Conservation (phyloP, 2,888 invertebrate species). For the Orthosia cruda region DNA sequence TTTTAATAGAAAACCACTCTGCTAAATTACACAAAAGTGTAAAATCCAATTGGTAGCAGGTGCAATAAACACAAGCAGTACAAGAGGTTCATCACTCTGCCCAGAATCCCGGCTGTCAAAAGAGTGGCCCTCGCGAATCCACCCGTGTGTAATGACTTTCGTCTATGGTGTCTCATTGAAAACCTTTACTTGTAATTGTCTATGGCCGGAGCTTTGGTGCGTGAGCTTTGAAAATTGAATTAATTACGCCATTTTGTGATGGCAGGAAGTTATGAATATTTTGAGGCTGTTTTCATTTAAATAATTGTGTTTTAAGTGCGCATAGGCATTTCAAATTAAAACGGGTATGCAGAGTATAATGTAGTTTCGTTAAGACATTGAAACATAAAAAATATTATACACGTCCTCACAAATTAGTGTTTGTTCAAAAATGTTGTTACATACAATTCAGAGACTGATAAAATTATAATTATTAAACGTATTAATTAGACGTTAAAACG, state of each 20-base stretch:
- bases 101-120: slow-evolving; percentile 68
- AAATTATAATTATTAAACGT: slow-evolving; percentile 81
- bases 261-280: slow-evolving; percentile 57
- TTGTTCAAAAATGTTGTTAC: slow-evolving; percentile 67
- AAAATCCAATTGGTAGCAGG: slow-evolving; percentile 64
- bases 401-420: slow-evolving; percentile 64
- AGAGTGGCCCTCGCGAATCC: slow-evolving; percentile 86
- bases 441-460: slow-evolving; percentile 69
- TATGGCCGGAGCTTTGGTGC: slow-evolving; percentile 74
- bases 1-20: slow-evolving; percentile 16
- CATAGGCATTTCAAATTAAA: slow-evolving; percentile 44
- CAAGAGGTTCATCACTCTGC: slow-evolving; percentile 87
- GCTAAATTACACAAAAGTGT: slow-evolving; percentile 62
- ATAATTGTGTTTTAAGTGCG: slow-evolving; percentile 54
- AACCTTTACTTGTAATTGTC: slow-evolving; percentile 91
- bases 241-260: slow-evolving; percentile 53
- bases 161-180: slow-evolving; percentile 91
- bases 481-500: slow-evolving; percentile 84
- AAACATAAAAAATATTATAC: slow-evolving; percentile 50
- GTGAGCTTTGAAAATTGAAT: slow-evolving; percentile 60
- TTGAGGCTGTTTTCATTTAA: slow-evolving; percentile 20
- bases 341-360: slow-evolving; percentile 1
- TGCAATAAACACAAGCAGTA: slow-evolving; percentile 75
- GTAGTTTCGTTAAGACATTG: slow-evolving; percentile 20
- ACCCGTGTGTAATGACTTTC: slow-evolving; percentile 89